Conservation (phyloP, 2,888 invertebrate species). For the Mesochorus sp. region DNA sequence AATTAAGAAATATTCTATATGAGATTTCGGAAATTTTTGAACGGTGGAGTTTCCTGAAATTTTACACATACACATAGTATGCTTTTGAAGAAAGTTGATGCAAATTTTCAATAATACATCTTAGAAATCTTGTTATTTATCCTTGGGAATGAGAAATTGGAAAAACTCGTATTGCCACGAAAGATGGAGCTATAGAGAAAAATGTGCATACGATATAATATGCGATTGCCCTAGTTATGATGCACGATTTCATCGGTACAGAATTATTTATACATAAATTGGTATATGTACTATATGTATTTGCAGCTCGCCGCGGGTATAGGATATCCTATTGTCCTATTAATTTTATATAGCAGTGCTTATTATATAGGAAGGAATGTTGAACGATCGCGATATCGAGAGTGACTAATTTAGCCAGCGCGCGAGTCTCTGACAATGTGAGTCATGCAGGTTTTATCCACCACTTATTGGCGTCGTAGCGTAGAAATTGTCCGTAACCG, state of each 20-base stretch:
- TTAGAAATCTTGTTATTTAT: too few species aligned
- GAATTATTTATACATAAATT: not conserved
- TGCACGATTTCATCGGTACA: constrained; percentile 30
- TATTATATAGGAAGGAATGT: constrained; percentile 37
- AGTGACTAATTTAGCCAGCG: constrained; percentile 48
- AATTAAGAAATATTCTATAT: too few species aligned
- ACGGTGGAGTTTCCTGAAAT: too few species aligned
- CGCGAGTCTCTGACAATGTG: constrained; percentile 41
- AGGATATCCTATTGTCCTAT: constrained; percentile 50
- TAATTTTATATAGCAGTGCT: not conserved
- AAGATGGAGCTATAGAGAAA: too few species aligned
- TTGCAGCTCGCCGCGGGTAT: not conserved
- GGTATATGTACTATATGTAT: constrained; percentile 17
- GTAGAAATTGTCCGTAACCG: not conserved
- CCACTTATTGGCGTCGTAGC: not conserved
- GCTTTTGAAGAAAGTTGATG: too few species aligned
- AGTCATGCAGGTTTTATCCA: constrained; percentile 37
- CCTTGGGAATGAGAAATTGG: too few species aligned
- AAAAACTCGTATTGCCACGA: too few species aligned
- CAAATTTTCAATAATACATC: too few species aligned
- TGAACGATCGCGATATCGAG: constrained; percentile 30
- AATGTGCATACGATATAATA: constrained; percentile 9
- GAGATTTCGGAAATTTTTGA: too few species aligned
- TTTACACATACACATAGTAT: too few species aligned
- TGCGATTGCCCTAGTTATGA: constrained; percentile 32